Evolutionary conservation across 2,888 invertebrate species (phyloP).

Genomic region (Ochlodes sylvanus): DNA sequence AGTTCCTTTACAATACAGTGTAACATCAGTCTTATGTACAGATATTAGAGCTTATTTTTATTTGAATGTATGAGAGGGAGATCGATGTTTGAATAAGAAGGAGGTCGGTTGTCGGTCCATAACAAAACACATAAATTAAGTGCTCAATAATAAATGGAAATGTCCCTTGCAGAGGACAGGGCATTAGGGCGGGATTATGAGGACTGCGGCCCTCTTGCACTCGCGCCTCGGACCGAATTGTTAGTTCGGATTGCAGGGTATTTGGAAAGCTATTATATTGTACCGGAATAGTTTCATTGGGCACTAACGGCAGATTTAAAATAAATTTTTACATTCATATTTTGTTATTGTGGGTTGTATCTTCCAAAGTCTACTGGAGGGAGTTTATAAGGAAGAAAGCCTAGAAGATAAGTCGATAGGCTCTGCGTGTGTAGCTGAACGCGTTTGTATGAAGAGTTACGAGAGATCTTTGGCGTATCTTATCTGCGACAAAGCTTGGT

Average conservation of each 20-base stretch:
- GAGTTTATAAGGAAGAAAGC: too few species aligned
- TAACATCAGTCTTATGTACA: conserved; percentile 44
- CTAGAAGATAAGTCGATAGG: too few species aligned
- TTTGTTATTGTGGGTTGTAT: too few species aligned
- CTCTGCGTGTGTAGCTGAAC: too few species aligned
- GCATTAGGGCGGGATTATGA: conserved; percentile 85
- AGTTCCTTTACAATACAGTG: conserved; percentile 27
- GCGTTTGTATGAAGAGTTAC: too few species aligned
- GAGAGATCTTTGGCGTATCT: too few species aligned
- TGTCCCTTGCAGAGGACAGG: conserved; percentile 85
- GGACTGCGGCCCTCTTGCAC: conserved; percentile 70
- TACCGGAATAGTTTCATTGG: conserved; percentile 26
- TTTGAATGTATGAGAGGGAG: conserved; percentile 8
- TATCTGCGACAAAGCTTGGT: too few species aligned
- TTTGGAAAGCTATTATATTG: conserved; percentile 43
- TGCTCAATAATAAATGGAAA: conserved; percentile 86
- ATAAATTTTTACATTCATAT: background rate
- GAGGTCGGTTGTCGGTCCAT: conserved; percentile 80
- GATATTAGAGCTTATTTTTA: conserved; percentile 47
- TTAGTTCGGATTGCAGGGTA: conserved; percentile 40
- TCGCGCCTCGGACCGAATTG: conserved; percentile 52
- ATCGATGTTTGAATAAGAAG: conserved; percentile 53
- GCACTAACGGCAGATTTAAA: background rate
- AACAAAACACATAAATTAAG: conserved; percentile 86
- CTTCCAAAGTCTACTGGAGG: too few species aligned